phyloP scores from a whole-genome alignment of 2,797 vertebrate species.

The Hemitrygon akajei region DNA sequence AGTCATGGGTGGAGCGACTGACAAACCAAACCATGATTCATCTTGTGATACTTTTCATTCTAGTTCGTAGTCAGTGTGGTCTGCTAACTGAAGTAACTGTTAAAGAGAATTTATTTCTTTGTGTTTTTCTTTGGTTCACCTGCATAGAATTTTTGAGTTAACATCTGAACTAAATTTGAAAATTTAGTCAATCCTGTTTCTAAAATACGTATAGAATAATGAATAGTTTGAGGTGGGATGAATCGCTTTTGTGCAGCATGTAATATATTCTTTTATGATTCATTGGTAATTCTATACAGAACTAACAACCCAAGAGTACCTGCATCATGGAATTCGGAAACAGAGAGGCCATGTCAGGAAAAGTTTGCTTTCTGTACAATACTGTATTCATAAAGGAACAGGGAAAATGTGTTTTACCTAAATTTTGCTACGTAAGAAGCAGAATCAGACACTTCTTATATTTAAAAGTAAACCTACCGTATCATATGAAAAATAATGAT shows the following conservation, averaged over 20 bases:
- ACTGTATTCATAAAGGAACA: not conserved
- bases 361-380: not conserved
- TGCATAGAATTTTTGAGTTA: not conserved
- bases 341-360: not conserved
- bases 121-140: not conserved
- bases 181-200: not conserved
- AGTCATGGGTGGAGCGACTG: too few species aligned
- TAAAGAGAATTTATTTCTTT: not conserved
- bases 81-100: not conserved
- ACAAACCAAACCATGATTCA: too few species aligned
- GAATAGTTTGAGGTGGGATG: not conserved
- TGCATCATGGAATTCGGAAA: not conserved
- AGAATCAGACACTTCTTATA: not conserved
- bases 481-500: not conserved
- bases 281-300: not conserved
- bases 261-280: slow-evolving; percentile 1
- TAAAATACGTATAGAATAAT: not conserved
- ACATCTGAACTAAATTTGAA: not conserved
- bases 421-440: not conserved
- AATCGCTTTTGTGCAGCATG: not conserved
- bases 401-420: not conserved
- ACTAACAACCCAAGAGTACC: not conserved
- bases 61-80: not conserved
- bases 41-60: not conserved
- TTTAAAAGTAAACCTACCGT: not conserved